A percentile compares a stretch with the other conserved stretches of the same genome.
These are phyloP conservation scores for Oxystoma pomonae DNA, from an alignment of 2,888 invertebrate species.

Conservation along the genomic window DNA sequence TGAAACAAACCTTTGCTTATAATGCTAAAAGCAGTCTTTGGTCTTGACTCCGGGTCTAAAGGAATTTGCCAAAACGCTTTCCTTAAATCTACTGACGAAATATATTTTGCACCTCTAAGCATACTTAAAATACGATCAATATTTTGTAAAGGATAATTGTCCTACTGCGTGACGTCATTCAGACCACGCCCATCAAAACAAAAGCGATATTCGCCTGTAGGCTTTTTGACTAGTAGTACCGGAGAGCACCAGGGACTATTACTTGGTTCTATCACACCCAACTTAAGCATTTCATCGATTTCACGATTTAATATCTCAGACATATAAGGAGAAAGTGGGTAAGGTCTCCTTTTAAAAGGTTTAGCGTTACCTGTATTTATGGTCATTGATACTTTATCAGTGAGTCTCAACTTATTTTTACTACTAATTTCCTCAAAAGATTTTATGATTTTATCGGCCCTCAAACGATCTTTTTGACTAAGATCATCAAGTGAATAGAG, in stretches of 20 bases:
- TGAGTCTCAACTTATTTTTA: constrained; percentile 12
- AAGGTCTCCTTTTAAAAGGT: constrained; percentile 13
- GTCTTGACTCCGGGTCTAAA: constrained; percentile 11
- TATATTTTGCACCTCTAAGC: constrained; percentile 9
- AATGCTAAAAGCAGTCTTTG: constrained; percentile 36
- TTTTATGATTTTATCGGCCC: constrained; percentile 11
- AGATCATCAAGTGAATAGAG: not conserved
- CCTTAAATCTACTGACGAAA: constrained; percentile 20
- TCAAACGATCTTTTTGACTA: not conserved
- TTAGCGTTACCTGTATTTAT: constrained; percentile 16
- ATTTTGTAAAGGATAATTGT: constrained; percentile 17
- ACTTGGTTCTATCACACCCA: constrained; percentile 17
- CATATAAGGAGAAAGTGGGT: constrained; percentile 14
- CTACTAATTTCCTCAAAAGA: constrained; percentile 13
- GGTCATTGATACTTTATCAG: constrained; percentile 10
- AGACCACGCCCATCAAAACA: constrained; percentile 15
- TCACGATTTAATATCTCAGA: no score
- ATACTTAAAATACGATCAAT: constrained; percentile 17
- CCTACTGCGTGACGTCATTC: constrained; percentile 16
- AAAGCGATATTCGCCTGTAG: constrained; percentile 15
- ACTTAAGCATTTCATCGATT: not conserved
- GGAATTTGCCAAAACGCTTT: constrained; percentile 20
- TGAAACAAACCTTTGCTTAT: constrained; percentile 27
- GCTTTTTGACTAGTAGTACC: constrained; percentile 19
- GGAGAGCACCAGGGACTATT: constrained; percentile 11